Percentiles rank a stretch among this genome's conserved stretches.
Evolutionary conservation across 2,113 vertebrate species (phyloP).

Genomic region (Eulemur macaco): DNA sequence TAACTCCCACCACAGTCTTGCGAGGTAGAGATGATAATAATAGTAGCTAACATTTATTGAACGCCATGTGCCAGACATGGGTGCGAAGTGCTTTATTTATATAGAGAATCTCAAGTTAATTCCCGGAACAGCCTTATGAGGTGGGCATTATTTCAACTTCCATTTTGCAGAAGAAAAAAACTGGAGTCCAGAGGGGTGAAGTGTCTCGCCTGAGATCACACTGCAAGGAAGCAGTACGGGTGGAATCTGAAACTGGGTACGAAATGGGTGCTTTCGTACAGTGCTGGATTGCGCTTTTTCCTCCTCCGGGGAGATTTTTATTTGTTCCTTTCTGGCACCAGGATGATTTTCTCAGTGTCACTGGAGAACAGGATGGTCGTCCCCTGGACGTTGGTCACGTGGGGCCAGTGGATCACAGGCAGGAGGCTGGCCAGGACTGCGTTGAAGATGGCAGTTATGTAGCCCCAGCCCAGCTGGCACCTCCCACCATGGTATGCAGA

Average conservation of each 20-base stretch:
- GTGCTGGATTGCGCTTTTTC: not conserved
- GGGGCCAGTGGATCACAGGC: not conserved
- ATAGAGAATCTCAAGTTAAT: not conserved
- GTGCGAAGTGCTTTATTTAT: not conserved
- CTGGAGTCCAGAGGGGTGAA: not conserved
- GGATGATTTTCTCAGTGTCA: not conserved
- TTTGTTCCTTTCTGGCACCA: not conserved
- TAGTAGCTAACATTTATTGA: not conserved
- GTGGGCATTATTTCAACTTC: not conserved
- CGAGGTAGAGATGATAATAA: too few relatives aligned
- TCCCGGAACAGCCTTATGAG: not conserved
- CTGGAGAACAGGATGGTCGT: slow-evolving; percentile 50
- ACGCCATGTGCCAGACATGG: not conserved
- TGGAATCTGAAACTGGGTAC: not conserved
- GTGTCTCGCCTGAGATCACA: not conserved
- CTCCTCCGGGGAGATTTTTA: not conserved
- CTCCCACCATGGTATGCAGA: slow-evolving; percentile 23
- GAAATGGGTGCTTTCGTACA: not conserved
- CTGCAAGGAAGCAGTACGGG: not conserved
- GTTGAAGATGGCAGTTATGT: slow-evolving; percentile 46
- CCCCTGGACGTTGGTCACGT: not conserved
- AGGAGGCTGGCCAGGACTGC: slow-evolving; percentile 58
- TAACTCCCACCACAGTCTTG: not conserved
- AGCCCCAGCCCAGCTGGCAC: slow-evolving; percentile 71
- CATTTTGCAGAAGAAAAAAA: not conserved